These are phyloP conservation scores for Syngnathoides biaculeatus DNA, from an alignment of 2,113 vertebrate species.

Conservation along the genomic window DNA sequence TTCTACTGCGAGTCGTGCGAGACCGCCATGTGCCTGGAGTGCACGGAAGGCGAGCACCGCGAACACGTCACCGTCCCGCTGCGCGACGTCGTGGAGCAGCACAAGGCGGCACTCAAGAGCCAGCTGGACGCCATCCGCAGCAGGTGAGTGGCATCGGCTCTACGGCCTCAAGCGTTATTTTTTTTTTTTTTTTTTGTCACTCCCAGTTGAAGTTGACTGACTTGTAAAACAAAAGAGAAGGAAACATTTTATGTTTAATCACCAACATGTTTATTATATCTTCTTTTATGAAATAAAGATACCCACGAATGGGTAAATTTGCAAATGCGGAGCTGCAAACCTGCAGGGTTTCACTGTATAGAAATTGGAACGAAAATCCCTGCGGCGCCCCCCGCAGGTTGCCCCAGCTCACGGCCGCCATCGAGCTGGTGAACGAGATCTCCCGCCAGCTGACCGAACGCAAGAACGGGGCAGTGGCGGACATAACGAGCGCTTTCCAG, in stretches of 20 bases:
- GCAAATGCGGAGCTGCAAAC: too few relatives aligned
- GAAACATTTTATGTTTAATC: too few relatives aligned
- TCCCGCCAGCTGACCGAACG: conserved; percentile 86
- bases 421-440: conserved; percentile 86
- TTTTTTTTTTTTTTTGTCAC: too few relatives aligned
- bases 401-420: conserved; percentile 85
- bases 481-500: conserved; percentile 86
- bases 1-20: conserved; percentile 95
- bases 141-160: conserved; percentile 65
- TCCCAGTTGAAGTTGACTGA: too few relatives aligned
- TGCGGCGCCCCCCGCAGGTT: conserved; percentile 65
- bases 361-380: too few relatives aligned
- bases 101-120: conserved; percentile 86
- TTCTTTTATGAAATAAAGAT: too few relatives aligned
- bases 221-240: too few relatives aligned
- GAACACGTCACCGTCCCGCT: conserved; percentile 88
- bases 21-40: conserved; percentile 92
- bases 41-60: conserved; percentile 84
- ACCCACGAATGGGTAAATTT: too few relatives aligned
- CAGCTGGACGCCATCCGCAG: conserved; percentile 86
- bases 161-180: background rate
- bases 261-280: too few relatives aligned
- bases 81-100: conserved; percentile 87
- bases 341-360: too few relatives aligned
- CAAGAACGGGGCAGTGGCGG: conserved; percentile 80